A percentile compares a stretch with the other conserved stretches of the same genome.
Evolutionary conservation across 2,797 vertebrate species (phyloP).

Genomic region (Chloroceryle amazona): DNA sequence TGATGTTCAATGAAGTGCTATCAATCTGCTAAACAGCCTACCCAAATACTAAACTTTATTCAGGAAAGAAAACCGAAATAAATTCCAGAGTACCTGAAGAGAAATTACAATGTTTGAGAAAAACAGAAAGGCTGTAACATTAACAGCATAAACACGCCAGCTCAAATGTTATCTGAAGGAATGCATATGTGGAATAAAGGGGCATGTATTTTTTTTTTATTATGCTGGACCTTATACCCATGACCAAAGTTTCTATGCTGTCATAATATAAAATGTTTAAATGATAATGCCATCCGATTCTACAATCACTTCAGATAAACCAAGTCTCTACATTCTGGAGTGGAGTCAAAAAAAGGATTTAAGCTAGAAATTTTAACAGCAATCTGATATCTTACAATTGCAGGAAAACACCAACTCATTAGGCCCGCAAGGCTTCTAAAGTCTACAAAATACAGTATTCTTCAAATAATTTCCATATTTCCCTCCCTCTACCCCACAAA

Average conservation of each 20-base stretch:
- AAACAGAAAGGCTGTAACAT: background rate
- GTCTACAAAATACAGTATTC: background rate
- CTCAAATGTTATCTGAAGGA: background rate
- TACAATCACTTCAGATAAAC: background rate
- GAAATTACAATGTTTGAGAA: background rate
- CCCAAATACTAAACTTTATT: background rate
- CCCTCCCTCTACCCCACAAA: fast-evolving
- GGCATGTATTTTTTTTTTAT: background rate
- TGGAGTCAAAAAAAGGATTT: background rate
- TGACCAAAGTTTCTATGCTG: background rate
- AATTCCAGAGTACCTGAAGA: background rate
- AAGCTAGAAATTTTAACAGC: background rate
- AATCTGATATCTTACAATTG: background rate
- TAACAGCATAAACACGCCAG: background rate
- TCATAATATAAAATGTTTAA: background rate
- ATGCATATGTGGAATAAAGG: background rate
- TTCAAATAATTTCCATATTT: background rate
- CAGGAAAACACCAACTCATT: background rate
- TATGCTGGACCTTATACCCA: background rate
- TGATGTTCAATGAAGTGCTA: background rate
- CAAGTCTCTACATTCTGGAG: background rate
- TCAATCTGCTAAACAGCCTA: background rate
- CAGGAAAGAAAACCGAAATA: background rate
- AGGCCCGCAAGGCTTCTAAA: background rate
- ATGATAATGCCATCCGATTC: background rate